These are phyloP conservation scores for Colistium nudipinnis DNA, from an alignment of 2,113 vertebrate species.

Conservation along the genomic window DNA sequence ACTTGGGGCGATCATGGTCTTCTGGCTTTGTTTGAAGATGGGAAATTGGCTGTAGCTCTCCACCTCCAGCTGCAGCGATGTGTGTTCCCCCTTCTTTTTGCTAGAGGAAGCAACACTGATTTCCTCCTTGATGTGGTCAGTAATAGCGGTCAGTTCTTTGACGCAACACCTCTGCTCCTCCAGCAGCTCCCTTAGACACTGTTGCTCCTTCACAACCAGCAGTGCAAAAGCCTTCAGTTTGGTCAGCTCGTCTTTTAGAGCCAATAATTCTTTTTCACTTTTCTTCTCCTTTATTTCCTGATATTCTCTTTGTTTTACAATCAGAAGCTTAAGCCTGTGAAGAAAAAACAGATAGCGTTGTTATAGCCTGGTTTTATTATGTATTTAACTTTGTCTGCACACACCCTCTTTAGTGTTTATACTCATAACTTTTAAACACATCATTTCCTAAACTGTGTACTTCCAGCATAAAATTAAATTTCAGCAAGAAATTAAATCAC, in stretches of 20 bases:
- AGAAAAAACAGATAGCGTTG: conserved; percentile 54
- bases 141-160: conserved; percentile 82
- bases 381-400: conserved; percentile 8
- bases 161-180: conserved; percentile 83
- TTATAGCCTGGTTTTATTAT: conserved; percentile 22
- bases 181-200: conserved; percentile 85
- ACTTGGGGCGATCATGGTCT: conserved; percentile 84
- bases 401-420: conserved; percentile 25
- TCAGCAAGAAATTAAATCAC: conserved; percentile 23
- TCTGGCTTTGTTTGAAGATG: conserved; percentile 79
- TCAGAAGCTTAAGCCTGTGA: conserved; percentile 88
- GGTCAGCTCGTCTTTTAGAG: conserved; percentile 87
- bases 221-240: conserved; percentile 90
- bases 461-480: conserved; percentile 40
- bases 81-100: conserved; percentile 81
- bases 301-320: conserved; percentile 85
- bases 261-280: conserved; percentile 80
- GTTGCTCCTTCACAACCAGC: conserved; percentile 91
- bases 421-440: conserved; percentile 30
- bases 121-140: conserved; percentile 81
- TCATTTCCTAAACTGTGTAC: conserved; percentile 31
- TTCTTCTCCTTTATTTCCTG: conserved; percentile 86
- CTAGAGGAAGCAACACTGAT: conserved; percentile 76
- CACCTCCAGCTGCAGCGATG: conserved; percentile 79
- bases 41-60: conserved; percentile 79